These are phyloP conservation scores for Scatophagus argus DNA, from an alignment of 2,113 vertebrate genomes.

Conservation along the genomic window DNA sequence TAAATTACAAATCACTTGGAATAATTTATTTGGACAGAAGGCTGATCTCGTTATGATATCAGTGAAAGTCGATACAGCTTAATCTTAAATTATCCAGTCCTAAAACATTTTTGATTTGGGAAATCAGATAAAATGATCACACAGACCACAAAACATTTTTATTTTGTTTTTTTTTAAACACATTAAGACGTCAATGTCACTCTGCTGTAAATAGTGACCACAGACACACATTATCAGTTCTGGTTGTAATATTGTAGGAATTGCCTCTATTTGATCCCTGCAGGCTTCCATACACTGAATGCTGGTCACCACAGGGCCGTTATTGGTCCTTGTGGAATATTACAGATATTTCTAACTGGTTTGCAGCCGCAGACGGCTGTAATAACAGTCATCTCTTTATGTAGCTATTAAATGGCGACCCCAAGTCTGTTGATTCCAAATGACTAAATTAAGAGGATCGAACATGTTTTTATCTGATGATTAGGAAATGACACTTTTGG, in stretches of 20 bases:
- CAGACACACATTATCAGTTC: not conserved
- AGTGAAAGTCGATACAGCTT: not conserved
- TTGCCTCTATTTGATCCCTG: not conserved
- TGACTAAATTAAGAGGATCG: constrained; percentile 12
- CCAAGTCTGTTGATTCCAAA: constrained; percentile 11
- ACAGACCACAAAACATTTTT: not conserved
- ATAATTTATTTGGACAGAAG: not conserved
- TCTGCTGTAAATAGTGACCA: not conserved
- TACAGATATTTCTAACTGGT: constrained; percentile 20
- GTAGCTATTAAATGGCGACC: constrained; percentile 2
- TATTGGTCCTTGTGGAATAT: constrained; percentile 30
- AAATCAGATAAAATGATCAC: not conserved
- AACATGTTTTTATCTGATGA: constrained; percentile 16
- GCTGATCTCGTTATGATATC: not conserved
- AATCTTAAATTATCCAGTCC: not conserved
- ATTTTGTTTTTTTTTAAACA: too few species aligned
- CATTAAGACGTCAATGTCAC: not conserved
- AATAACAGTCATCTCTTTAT: constrained; percentile 43
- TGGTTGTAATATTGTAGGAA: not conserved
- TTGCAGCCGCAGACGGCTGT: constrained; percentile 19
- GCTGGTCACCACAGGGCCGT: not conserved
- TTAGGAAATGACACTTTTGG: constrained; percentile 2
- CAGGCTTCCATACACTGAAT: constrained; percentile 22
- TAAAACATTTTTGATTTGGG: not conserved
- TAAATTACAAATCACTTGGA: not conserved